These are phyloP conservation scores for Doris montereyensis DNA, from an alignment of 2,888 invertebrate species.

Conservation along the genomic window DNA sequence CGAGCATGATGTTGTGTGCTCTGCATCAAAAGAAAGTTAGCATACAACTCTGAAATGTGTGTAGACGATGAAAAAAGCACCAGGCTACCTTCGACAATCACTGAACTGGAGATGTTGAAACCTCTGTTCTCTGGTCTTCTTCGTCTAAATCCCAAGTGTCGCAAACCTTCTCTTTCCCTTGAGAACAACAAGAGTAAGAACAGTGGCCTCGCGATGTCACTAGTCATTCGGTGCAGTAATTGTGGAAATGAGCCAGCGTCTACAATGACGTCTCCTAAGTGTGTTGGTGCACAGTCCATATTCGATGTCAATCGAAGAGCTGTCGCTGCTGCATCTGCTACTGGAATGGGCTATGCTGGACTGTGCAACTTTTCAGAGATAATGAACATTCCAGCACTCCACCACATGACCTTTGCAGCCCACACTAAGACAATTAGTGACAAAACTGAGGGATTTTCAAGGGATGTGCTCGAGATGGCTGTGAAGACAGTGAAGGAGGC, in stretches of 20 bases:
- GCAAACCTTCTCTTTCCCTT: conserved; percentile 1
- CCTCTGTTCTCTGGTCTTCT: neutral
- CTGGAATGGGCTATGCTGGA: too few species aligned
- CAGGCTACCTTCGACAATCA: neutral
- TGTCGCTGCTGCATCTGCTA: neutral
- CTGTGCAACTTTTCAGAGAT: too few species aligned
- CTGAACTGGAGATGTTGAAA: too few species aligned
- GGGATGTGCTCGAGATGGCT: neutral
- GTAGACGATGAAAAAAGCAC: neutral
- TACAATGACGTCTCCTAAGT: too few species aligned
- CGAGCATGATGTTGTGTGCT: neutral
- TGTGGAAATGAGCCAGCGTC: neutral
- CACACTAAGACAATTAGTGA: neutral
- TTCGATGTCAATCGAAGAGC: neutral
- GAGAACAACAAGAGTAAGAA: neutral
- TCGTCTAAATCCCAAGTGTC: neutral
- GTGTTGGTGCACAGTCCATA: too few species aligned
- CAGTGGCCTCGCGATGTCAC: too few species aligned
- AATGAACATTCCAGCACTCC: too few species aligned
- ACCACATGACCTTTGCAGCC: neutral
- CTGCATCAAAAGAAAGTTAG: too few species aligned
- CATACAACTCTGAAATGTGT: too few species aligned
- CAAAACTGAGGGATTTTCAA: neutral
- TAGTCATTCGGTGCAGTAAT: neutral
- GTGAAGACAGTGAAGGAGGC: neutral